Evolutionary conservation across 2,113 vertebrate genomes (phyloP), one percentile per base, ranked within the genome.

Genomic region (Poeciliopsis occidentalis): DNA sequence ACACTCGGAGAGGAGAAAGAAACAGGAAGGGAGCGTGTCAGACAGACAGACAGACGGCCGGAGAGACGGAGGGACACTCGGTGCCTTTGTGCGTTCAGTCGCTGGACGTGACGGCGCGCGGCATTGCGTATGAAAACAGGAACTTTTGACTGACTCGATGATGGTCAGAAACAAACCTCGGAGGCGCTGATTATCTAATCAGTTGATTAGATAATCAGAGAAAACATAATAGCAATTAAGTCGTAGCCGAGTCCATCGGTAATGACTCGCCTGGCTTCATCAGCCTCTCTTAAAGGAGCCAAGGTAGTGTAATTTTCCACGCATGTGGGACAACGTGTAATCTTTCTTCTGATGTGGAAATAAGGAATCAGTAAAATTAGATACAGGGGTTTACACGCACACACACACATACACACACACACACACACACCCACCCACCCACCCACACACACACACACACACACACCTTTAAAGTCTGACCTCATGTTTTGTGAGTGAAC

Each of bases 181-280:
- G 30, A 84, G 74, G 41, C 73, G 69, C 69, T 84, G 75, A 88
- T 87, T 78, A 82, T 78, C 79, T 85, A 87, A 91, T 90, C 88
- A 89, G 4, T 7, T 86, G 85, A 89, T 87, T 78, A 90, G 75
- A 69, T 83, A 83, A 88, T 88, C 80, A 82, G 47, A 66, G 24
- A 78, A 32, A 69, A 76, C 77, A 77, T 79, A 83, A 71, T 17
- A 60, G 81, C 75, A 84, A 89, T 88, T 73, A 84, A 61, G 69
- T 78, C 70, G 31, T 57, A 13, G 79, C 66, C 62, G 60, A 39
- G 27, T 78, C 78, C 73, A 63, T 81, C 81, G 69, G 67, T 80
- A 80, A 86, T 87, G 41, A 26, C 71, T 85, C 76, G 68, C 84
- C 85, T 79, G 70, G 83, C 78, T 79, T 83, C 78, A 87, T 86